Evolutionary conservation across 53 echinoderm and acorn worm genomes (phyloP).

Genomic region (Arbacia lixula): DNA sequence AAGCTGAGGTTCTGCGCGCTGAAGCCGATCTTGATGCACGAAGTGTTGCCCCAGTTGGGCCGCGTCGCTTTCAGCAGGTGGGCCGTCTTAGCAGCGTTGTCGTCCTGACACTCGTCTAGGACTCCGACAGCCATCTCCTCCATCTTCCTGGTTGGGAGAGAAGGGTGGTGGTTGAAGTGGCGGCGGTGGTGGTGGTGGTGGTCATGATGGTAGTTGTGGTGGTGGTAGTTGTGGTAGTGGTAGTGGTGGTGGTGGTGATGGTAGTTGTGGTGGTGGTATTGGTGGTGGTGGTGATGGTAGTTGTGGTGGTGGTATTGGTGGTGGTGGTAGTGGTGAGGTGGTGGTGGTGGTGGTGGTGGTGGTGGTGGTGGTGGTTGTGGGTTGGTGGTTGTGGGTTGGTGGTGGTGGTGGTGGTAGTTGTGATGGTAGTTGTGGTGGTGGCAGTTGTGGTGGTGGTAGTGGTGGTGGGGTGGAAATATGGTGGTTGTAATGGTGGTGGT

Average conservation of each 20-base stretch:
- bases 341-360: too few relatives aligned
- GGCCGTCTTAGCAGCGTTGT: conserved; percentile 70
- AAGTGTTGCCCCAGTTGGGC: conserved; percentile 76
- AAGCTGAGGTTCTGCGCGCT: conserved; percentile 72
- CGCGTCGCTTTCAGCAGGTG: conserved; percentile 54
- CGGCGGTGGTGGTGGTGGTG: neutral
- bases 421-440: too few relatives aligned
- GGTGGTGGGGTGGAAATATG: too few relatives aligned
- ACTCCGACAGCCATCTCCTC: conserved; percentile 15
- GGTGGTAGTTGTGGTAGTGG: neutral
- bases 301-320: too few relatives aligned
- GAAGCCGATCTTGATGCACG: conserved; percentile 75
- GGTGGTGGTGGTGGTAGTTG: too few relatives aligned
- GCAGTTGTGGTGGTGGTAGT: too few relatives aligned
- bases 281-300: too few relatives aligned
- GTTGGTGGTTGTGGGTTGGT: too few relatives aligned
- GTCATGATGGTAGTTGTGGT: neutral
- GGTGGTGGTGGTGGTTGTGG: too few relatives aligned
- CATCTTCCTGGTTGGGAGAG: neutral
- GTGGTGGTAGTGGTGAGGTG: too few relatives aligned
- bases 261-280: too few relatives aligned
- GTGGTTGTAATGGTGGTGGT: too few relatives aligned
- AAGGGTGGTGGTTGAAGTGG: neutral
- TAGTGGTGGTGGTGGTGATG: neutral
- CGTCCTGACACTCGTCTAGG: conserved; percentile 83